phyloP scores from a whole-genome alignment of 2,797 vertebrate species.

The Mormyrops attenuatus region DNA sequence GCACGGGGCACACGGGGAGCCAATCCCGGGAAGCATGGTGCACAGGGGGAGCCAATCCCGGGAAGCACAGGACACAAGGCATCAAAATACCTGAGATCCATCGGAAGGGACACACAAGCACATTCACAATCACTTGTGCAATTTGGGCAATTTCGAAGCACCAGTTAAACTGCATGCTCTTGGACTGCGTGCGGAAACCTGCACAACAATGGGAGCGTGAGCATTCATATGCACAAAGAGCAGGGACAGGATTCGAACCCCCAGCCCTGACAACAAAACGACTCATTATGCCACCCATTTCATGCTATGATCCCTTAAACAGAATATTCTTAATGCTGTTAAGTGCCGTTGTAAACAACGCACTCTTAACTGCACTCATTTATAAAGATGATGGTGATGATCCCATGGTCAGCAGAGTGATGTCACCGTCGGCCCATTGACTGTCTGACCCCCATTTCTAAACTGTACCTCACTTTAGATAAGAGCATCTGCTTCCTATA shows the following conservation, averaged over 20 bases:
- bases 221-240: background rate
- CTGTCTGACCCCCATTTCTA: background rate
- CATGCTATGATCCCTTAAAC: background rate
- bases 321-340: too few species aligned
- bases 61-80: background rate
- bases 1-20: too few species aligned
- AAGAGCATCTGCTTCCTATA: background rate
- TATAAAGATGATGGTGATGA: background rate
- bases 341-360: too few species aligned
- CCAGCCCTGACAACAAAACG: background rate
- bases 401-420: background rate
- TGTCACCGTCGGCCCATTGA: background rate
- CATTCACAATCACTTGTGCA: background rate
- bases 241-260: background rate
- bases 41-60: too few species aligned
- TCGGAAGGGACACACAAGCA: background rate
- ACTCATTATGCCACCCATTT: background rate
- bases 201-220: background rate
- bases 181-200: background rate
- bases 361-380: background rate
- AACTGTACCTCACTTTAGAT: background rate
- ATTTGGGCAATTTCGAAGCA: background rate
- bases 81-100: background rate
- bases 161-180: background rate
- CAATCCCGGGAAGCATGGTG: too few species aligned